Conservation (phyloP, 2,797 vertebrate genomes). For the Acanthiza pusilla region DNA sequence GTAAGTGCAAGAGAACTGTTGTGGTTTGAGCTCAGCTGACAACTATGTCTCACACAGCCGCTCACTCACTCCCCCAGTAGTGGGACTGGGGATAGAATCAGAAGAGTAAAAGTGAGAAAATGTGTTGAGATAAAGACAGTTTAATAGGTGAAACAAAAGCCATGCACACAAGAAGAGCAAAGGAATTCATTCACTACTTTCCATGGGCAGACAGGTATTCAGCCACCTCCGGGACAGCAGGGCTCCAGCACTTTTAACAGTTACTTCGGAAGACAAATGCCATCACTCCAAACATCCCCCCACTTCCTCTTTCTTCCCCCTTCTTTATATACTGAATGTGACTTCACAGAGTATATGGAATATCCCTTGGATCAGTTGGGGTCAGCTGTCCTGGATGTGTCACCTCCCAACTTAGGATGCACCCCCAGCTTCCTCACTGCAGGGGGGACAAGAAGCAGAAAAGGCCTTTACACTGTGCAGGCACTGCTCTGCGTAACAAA, state of each 20-base stretch:
- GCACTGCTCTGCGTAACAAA: background rate
- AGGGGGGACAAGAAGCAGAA: background rate
- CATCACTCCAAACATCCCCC: background rate
- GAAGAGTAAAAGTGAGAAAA: background rate
- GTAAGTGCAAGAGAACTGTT: background rate
- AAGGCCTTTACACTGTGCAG: background rate
- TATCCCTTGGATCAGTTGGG: background rate
- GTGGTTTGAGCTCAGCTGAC: background rate
- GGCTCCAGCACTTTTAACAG: background rate
- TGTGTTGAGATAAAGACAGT: background rate
- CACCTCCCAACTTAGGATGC: background rate
- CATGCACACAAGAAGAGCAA: background rate
- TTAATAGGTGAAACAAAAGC: background rate
- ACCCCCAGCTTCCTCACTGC: background rate
- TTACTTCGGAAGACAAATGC: background rate
- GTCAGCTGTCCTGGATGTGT: background rate
- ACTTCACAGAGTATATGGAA: background rate
- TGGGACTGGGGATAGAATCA: background rate
- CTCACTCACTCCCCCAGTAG: background rate
- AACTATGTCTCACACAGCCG: background rate
- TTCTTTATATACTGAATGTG: background rate
- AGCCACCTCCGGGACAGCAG: background rate
- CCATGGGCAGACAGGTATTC: background rate
- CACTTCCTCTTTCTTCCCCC: background rate
- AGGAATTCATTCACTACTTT: background rate